phyloP scores from a whole-genome alignment of 2,888 invertebrate genomes.

The Drosophila longiperda region DNA sequence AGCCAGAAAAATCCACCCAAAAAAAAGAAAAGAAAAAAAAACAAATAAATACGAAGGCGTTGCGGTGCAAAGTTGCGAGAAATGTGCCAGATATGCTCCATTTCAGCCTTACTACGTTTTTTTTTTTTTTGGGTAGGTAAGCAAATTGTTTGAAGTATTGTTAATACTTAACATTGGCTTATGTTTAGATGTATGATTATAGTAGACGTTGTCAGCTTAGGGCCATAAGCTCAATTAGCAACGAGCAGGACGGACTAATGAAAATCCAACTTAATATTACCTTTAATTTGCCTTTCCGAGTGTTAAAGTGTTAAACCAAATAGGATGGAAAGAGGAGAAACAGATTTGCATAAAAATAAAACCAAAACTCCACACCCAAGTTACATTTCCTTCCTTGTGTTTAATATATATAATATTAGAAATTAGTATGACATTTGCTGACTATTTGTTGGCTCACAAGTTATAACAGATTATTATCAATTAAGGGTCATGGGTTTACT shows the following conservation, averaged over 20 bases:
- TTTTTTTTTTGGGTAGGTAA: constrained; percentile 65
- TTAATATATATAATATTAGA: constrained; percentile 23
- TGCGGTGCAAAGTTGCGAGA: constrained; percentile 62
- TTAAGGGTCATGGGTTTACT: constrained; percentile 44
- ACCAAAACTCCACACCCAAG: constrained; percentile 8
- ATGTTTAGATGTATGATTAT: constrained; percentile 55
- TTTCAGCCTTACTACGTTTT: constrained; percentile 5
- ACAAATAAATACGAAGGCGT: constrained; percentile 50
- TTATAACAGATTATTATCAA: constrained; percentile 56
- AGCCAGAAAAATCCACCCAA: constrained; percentile 61
- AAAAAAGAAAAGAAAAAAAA: constrained; percentile 15
- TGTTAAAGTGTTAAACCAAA: constrained; percentile 26
- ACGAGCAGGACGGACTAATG: constrained; percentile 28
- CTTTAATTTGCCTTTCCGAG: constrained; percentile 33
- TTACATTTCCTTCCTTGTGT: constrained; percentile 32
- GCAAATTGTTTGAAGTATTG: constrained; percentile 74
- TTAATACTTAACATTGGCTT: constrained; percentile 64
- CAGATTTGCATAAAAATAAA: constrained; percentile 45
- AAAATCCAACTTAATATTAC: constrained; percentile 19
- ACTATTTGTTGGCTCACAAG: constrained; percentile 26
- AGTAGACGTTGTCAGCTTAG: constrained; percentile 23
- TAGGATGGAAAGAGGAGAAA: neutral
- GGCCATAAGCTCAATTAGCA: constrained; percentile 53
- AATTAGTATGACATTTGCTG: constrained; percentile 43
- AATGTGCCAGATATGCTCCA: constrained; percentile 46